A percentile compares a stretch with the other conserved stretches of the same genome.
Conservation (phyloP, 2,113 vertebrate genomes). For the Grantiella picta region DNA sequence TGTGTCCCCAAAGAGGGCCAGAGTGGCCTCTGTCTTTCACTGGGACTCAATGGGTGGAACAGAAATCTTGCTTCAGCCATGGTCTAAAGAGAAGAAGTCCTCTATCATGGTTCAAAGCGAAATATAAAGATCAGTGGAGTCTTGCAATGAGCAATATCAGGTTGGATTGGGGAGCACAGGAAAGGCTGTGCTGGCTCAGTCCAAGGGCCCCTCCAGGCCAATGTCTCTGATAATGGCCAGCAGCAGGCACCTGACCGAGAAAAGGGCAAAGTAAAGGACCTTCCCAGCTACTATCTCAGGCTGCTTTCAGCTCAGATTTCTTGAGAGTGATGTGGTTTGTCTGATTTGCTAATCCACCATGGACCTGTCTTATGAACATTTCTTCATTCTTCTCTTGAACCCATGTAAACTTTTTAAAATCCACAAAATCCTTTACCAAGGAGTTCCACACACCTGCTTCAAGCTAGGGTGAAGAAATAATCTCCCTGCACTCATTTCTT, state of each 20-base stretch:
- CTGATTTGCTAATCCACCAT: neutral
- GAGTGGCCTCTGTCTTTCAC: neutral
- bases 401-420: neutral
- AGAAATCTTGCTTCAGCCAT: neutral
- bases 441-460: neutral
- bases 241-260: neutral
- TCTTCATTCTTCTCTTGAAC: neutral
- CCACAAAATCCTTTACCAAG: neutral
- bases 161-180: neutral
- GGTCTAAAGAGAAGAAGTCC: neutral
- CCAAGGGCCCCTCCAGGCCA: neutral
- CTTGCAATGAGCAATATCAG: accelerated
- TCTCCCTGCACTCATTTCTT: neutral
- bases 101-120: neutral
- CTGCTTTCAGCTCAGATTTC: neutral
- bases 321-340: neutral
- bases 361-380: neutral
- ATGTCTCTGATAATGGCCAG: neutral
- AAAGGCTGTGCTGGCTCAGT: neutral
- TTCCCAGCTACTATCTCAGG: neutral
- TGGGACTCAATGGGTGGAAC: neutral
- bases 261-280: neutral
- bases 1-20: neutral
- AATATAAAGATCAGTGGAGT: neutral
- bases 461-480: neutral